Base-by-base conservation (phyloP, 2,888 invertebrate species). In the Zaprionus obscuricornis region DNA sequence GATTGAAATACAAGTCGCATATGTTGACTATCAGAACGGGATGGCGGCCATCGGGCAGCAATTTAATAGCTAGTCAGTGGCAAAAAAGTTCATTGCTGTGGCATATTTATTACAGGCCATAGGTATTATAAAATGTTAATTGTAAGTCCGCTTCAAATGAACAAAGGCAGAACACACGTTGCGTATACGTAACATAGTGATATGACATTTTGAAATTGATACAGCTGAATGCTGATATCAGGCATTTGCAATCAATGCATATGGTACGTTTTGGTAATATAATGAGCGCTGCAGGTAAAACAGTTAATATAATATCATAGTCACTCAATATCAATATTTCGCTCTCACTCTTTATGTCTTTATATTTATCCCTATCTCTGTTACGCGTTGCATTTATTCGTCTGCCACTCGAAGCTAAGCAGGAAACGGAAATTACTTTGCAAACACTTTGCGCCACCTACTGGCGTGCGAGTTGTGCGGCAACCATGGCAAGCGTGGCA, bases 401-500 rank as follows among this genome's bases (percentile, higher is more conserved):
- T 45, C 78, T 85, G 83, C 85, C 85, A 82, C 68, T 81, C 66
- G 73, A 57, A 58, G 73, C 73, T 74, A 68, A 82, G 82, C 81
- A 82, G 82, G 84, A 82, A 82, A 74, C 84, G 82, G 82, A 82
- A 82, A 84, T 84, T 84, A 78, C 82, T 81, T 82, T 70, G 82
- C 82, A 84, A 82, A 84, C 82, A 82, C 82, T 82, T 82, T 79
- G 68, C 73, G 64, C 63, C 73, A 68, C 59, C 73, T 66, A n/a
- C 57, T 43, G 17, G 26, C 8, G 33, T 14, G 36, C 55, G 45
- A 37, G 55, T 58, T 55, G 58, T 42, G 26, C 58, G 43, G 40
- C 26, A 36, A 49, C 55, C 45, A 56, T 66, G 72, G 59, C 67
- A 52, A 29, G 20, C 51, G 27, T 39, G 54, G 64, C 70, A 55